Conservation (phyloP, 2,888 invertebrate species). For the Mamestra brassicae region DNA sequence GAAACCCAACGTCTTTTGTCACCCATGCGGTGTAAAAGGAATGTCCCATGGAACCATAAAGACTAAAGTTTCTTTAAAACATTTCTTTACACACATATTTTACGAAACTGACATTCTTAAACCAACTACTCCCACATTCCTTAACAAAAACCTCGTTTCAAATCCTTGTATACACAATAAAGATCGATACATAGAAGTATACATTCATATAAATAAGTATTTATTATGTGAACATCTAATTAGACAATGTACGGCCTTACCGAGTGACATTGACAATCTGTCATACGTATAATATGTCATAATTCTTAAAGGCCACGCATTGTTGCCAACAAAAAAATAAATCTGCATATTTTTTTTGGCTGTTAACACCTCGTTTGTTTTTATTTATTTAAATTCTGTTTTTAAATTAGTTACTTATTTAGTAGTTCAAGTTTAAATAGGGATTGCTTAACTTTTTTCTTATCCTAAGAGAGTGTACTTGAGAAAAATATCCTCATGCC, state of each 20-base stretch:
- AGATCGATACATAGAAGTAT: neutral
- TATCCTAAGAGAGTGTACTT: no score
- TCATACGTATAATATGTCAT: constrained; percentile 64
- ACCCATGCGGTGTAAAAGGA: neutral
- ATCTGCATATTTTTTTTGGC: constrained; percentile 39
- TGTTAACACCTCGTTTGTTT: constrained; percentile 47
- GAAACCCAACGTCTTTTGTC: neutral
- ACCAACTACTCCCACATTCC: neutral
- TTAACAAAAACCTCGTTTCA: constrained; percentile 6
- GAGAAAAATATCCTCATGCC: no score
- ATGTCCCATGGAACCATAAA: neutral
- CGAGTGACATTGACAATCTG: constrained; percentile 67
- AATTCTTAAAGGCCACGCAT: constrained; percentile 50
- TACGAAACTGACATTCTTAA: neutral
- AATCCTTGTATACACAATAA: constrained; percentile 18
- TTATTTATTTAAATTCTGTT: neutral
- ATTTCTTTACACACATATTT: neutral
- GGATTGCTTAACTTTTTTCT: neutral
- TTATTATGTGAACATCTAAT: constrained; percentile 43
- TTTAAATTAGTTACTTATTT: constrained; percentile 2
- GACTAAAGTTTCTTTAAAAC: neutral
- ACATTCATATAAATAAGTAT: constrained; percentile 13
- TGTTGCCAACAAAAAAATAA: constrained; percentile 47
- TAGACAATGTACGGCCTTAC: constrained; percentile 63
- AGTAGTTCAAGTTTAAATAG: neutral